These are phyloP conservation scores for Bolinopsis microptera DNA, from an alignment of 37 sponge, comb jelly and placozoan genomes.

Conservation along the genomic window DNA sequence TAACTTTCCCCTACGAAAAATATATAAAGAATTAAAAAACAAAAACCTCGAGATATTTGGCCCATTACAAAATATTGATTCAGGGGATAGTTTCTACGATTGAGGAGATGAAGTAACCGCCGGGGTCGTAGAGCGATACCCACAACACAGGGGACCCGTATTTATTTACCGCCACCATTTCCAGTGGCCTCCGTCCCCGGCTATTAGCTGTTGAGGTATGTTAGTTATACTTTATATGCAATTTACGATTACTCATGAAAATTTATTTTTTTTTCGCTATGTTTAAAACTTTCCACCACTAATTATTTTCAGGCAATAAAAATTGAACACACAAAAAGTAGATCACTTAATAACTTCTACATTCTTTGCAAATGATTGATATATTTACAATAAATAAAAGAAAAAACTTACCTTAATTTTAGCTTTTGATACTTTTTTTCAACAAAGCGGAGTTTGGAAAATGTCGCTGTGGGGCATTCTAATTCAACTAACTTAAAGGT, in stretches of 20 bases:
- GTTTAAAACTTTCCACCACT: too few relatives aligned
- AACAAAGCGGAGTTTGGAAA: constrained; percentile 54
- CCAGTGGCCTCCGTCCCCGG: constrained; percentile 21
- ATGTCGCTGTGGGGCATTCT: constrained; percentile 37
- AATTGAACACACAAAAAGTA: too few relatives aligned
- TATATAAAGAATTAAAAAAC: too few relatives aligned
- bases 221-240: too few relatives aligned
- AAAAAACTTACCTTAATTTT: constrained; percentile 16
- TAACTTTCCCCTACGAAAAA: too few relatives aligned
- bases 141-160: constrained; percentile 8
- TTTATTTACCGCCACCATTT: background rate
- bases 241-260: too few relatives aligned
- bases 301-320: too few relatives aligned
- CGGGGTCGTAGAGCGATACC: background rate
- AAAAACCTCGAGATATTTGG: constrained; percentile 12
- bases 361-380: too few relatives aligned
- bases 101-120: background rate
- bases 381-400: too few relatives aligned
- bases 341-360: too few relatives aligned
- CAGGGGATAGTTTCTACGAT: background rate
- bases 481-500: background rate
- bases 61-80: background rate
- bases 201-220: background rate
- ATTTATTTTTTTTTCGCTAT: too few relatives aligned
- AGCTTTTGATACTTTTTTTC: constrained; percentile 9